Percentiles rank a stretch among this genome's conserved stretches.
Evolutionary conservation across 2,888 invertebrate genomes (phyloP).

Genomic region (Cheilosia pagana): DNA sequence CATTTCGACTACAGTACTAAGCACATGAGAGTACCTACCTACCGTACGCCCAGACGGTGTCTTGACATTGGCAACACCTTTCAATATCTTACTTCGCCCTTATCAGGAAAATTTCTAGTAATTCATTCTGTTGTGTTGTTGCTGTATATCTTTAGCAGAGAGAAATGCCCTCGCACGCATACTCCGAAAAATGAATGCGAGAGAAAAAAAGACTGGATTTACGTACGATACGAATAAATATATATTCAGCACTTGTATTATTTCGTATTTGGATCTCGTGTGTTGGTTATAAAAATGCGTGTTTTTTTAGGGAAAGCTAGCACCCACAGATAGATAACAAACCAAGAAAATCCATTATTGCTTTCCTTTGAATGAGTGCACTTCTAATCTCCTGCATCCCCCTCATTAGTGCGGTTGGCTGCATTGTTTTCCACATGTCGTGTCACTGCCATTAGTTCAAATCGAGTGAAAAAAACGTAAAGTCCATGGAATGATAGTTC

Average conservation of each 20-base stretch:
- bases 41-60: not conserved
- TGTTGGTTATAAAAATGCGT: not conserved
- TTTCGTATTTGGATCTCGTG: not conserved
- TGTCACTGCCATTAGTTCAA: conserved; percentile 66
- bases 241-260: not conserved
- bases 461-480: conserved; percentile 47
- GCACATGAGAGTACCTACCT: no score
- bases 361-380: conserved; percentile 11
- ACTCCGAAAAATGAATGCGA: conserved; percentile 4
- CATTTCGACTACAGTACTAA: no score
- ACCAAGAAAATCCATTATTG: conserved; percentile 2
- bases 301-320: not conserved
- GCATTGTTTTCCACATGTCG: conserved; percentile 62
- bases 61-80: conserved; percentile 10
- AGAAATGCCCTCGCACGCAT: conserved; percentile 15
- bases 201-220: conserved; percentile 1
- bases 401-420: conserved; percentile 31
- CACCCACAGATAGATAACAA: no score
- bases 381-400: conserved; percentile 4
- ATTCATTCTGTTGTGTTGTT: conserved; percentile 10
- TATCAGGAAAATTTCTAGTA: conserved; percentile 15
- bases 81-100: not conserved
- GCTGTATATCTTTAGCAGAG: not conserved
- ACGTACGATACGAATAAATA: not conserved
- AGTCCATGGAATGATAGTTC: conserved; percentile 18